Base-by-base conservation (phyloP, 2,888 invertebrate genomes). In the Orthosia incerta region DNA sequence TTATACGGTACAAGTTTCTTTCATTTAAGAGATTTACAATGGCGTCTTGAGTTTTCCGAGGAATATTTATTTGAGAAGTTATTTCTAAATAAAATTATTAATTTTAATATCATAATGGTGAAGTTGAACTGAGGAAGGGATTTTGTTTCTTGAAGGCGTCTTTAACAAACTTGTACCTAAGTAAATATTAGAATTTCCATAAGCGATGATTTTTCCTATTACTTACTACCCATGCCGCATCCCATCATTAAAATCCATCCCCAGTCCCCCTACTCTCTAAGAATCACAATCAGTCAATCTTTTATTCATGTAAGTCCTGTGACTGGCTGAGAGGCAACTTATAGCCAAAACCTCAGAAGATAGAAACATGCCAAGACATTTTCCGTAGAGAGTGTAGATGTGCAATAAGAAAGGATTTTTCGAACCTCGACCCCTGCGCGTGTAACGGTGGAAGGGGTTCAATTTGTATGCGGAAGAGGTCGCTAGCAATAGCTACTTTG, bases 351-450 rank as follows among this genome's bases (percentile, higher is more conserved):
- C 39, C 18, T 31, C 39, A 16, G 16, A 69, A 50, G 50, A 61
- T 45, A 61, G 26, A 61, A 61, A 56, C 4, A 56, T 45, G 20
- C 12, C 56, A 61, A 75, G 39, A 61, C 13, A 2, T 45, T 68
- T 45, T 63, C 59, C 57, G 59, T 53, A 63, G 23, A 45, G 62
- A 16, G 23, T 63, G 20, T 23, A 69, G 9, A 31, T n/a, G 20
- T 74, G 46, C 39, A 63, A 48, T 76, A 63, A 23, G 63, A 76
- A 71, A 64, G 48, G 63, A 64, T 76, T 64, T 71, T 71, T 60
- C 59, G 45, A 64, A 76, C 26, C 71, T 76, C 76, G 48, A 76
- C 53, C 76, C 39, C 53, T n/a, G 59, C 60, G 26, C 45, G 51
- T 59, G 20, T 71, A 60, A 76, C 53, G 26, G 39, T n/a, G 23